Conservation (phyloP, 2,113 vertebrate genomes). For the Aegithalos caudatus region DNA sequence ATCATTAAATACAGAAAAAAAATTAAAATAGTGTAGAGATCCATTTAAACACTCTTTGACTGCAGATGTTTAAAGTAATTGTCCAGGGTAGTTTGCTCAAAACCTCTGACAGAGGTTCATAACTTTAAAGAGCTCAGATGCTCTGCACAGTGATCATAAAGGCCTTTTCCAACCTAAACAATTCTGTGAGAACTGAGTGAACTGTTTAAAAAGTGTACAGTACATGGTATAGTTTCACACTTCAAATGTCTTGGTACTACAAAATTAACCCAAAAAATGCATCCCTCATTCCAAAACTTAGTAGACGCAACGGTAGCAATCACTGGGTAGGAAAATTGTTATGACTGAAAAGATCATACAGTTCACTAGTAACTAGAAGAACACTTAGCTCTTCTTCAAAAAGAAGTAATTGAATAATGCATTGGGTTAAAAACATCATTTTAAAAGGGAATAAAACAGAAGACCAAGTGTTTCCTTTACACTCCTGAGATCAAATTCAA, state of each 20-base stretch:
- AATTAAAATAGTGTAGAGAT: not conserved
- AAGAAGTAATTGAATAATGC: not conserved
- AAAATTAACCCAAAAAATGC: not conserved
- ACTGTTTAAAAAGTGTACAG: not conserved
- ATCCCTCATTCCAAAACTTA: not conserved
- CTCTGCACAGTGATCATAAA: not conserved
- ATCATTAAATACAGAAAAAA: not conserved
- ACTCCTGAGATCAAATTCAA: not conserved
- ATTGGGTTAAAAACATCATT: not conserved
- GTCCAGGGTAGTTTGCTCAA: not conserved
- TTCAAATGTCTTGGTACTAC: not conserved
- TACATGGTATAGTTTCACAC: not conserved
- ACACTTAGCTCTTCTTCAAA: not conserved
- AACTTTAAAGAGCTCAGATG: not conserved
- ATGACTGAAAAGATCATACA: not conserved
- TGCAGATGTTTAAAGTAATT: not conserved
- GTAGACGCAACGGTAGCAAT: not conserved
- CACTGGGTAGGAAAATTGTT: not conserved
- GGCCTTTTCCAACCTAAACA: not conserved
- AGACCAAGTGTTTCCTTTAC: not conserved
- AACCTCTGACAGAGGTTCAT: not conserved
- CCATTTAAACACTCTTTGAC: not conserved
- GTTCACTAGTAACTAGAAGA: not conserved
- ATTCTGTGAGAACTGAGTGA: not conserved
- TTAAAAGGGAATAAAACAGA: not conserved